Conservation (phyloP, 2,888 invertebrate genomes). For the Pandemis heparana region DNA sequence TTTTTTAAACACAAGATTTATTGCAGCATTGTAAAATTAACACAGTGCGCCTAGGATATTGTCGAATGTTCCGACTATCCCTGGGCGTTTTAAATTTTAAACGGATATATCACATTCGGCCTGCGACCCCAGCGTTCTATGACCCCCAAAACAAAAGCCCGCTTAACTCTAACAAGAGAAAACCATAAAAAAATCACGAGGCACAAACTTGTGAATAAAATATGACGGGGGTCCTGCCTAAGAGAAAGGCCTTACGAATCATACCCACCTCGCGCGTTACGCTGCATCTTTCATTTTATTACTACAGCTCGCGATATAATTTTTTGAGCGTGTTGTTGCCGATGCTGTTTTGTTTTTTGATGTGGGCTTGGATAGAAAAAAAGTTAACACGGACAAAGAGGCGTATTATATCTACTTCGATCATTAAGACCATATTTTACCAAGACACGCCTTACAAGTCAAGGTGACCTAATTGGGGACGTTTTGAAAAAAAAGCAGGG, state of each 20-base stretch:
- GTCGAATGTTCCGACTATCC: too few relatives aligned
- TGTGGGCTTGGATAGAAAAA: background rate
- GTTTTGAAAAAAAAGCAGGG: too few relatives aligned
- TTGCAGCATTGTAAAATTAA: too few relatives aligned
- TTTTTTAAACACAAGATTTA: too few relatives aligned
- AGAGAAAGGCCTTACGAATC: slow-evolving; percentile 15
- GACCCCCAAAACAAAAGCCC: slow-evolving; percentile 21
- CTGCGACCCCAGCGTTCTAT: background rate
- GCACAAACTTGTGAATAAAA: slow-evolving; percentile 32
- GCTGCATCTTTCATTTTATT: slow-evolving; percentile 39
- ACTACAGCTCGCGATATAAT: slow-evolving; percentile 5
- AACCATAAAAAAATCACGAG: slow-evolving; percentile 37
- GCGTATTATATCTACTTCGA: too few relatives aligned
- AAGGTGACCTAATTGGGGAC: too few relatives aligned
- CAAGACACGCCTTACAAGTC: too few relatives aligned
- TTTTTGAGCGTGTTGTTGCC: background rate
- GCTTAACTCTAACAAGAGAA: slow-evolving; percentile 28
- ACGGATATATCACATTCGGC: too few relatives aligned
- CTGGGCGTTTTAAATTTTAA: background rate
- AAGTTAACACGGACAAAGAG: too few relatives aligned
- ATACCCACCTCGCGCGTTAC: slow-evolving; percentile 18
- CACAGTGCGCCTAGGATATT: too few relatives aligned
- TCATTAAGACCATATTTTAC: too few relatives aligned
- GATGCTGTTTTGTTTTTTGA: background rate
- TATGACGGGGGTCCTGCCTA: slow-evolving; percentile 21